A percentile compares a stretch with the other conserved stretches of the same genome.
These are phyloP conservation scores for Alethe diademata DNA, from an alignment of 2,113 vertebrate genomes.

Conservation along the genomic window DNA sequence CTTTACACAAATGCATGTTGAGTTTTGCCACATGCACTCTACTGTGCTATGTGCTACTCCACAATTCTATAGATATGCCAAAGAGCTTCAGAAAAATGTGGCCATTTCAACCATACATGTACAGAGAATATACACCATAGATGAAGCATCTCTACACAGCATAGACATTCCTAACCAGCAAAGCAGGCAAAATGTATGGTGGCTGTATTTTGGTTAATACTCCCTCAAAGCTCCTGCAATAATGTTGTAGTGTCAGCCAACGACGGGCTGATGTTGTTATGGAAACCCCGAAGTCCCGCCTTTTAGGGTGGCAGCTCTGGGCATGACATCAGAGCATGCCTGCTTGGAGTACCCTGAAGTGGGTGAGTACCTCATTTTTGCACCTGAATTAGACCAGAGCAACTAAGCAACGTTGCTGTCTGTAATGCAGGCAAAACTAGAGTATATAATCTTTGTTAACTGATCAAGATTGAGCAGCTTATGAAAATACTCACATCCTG, in stretches of 20 bases:
- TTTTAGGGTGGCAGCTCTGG: slow-evolving; percentile 13
- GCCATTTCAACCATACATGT: neutral
- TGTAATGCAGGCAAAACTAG: neutral
- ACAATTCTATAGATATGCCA: neutral
- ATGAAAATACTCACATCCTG: neutral
- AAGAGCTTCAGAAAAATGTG: slow-evolving; percentile 18
- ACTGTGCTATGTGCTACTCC: neutral
- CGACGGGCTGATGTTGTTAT: slow-evolving; percentile 56
- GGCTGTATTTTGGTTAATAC: slow-evolving; percentile 22
- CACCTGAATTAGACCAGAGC: neutral
- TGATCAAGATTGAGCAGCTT: neutral
- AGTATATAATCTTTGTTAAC: neutral
- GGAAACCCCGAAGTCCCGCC: slow-evolving; percentile 11
- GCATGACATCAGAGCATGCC: neutral
- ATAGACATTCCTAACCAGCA: neutral
- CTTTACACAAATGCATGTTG: neutral
- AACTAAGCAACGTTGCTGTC: neutral
- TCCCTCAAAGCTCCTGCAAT: neutral
- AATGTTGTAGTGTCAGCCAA: slow-evolving; percentile 15
- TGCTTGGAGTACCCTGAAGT: slow-evolving; percentile 24
- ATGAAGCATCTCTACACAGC: neutral
- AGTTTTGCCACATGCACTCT: neutral
- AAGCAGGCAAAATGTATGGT: neutral
- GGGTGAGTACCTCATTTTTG: neutral
- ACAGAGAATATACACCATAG: neutral